Evolutionary conservation across 2,888 invertebrate genomes (phyloP), one percentile per base, ranked within the genome.

Genomic region (Ectropis crepuscularia): DNA sequence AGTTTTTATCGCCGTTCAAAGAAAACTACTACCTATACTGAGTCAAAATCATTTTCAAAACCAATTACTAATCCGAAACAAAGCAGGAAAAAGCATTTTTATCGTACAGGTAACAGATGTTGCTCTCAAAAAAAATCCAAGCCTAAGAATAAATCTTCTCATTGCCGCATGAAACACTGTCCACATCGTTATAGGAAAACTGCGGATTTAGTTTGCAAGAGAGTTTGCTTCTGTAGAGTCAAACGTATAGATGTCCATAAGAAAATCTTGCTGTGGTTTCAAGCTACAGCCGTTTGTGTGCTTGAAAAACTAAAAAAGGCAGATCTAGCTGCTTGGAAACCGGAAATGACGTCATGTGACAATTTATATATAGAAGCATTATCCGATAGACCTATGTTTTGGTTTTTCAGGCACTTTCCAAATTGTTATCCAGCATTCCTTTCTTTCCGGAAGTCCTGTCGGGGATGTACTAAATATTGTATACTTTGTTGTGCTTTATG

Each of bases 331-430:
- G 43, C 43, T 11, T 53, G 43, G 42, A 16, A 43, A 28, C 11
- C 2, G 0, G 10, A 53, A 6, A 37, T 36, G 11, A 37, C 11
- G 7, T 11, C 43, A 7, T 53, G 53, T 45, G 37, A 43, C 11
- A 11, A 53, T 11, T 11, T 53, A 9, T 36, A 11, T 43, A 37
- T 43, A 16, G 11, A 11, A 8, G 9, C 43, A 28, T 8, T 36
- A 2, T 5, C 2, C 6, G 36, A 37, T 9, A 36, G 7, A 53
- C 43, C 43, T 39, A 11, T 8, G 12, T 53, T 28, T 11, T 37
- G 43, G 53, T 37, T 45, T 43, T 53, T n/a, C 43, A 53, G 43
- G 6, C 11, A 11, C 12, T 43, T n/a, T n/a, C 53, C 43, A 45
- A 11, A 9, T 11, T 53, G 43, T 53, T 53, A 53, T 8, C 42